phyloP scores from a whole-genome alignment of 2,888 invertebrate species.

The Drosophila pseudotakahashii region DNA sequence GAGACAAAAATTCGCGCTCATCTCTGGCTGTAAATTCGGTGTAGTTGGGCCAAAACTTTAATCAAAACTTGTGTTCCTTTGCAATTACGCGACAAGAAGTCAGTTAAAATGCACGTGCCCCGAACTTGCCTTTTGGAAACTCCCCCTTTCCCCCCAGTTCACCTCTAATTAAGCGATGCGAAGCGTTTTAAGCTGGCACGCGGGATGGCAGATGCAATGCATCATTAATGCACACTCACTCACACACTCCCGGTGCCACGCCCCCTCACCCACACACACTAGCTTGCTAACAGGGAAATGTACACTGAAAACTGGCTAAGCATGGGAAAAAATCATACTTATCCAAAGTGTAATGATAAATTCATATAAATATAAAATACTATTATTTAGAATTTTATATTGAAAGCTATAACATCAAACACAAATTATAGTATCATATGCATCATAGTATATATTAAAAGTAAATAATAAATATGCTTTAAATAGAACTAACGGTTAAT shows the following conservation, averaged over 20 bases:
- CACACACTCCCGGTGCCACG: conserved; percentile 9
- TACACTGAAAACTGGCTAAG: conserved; percentile 1
- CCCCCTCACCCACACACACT: background rate
- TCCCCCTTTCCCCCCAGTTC: conserved; percentile 25
- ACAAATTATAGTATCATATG: too few relatives aligned
- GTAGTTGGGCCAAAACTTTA: conserved; percentile 60
- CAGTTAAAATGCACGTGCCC: conserved; percentile 44
- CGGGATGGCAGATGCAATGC: conserved; percentile 52
- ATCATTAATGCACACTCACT: conserved; percentile 68
- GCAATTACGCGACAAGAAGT: conserved; percentile 71
- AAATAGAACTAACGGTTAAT: too few relatives aligned
- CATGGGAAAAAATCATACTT: too few relatives aligned
- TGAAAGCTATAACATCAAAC: too few relatives aligned
- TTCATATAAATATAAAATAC: too few relatives aligned
- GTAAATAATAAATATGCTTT: too few relatives aligned
- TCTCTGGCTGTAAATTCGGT: conserved; percentile 7
- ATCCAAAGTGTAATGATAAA: too few relatives aligned
- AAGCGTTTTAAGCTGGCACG: conserved; percentile 53
- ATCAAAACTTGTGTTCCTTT: conserved; percentile 67
- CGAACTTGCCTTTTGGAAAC: background rate
- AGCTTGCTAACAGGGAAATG: background rate
- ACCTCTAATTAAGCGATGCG: conserved; percentile 68
- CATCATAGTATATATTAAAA: too few relatives aligned
- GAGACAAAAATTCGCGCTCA: background rate
- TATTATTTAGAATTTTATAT: too few relatives aligned